phyloP scores from a whole-genome alignment of 2,113 vertebrate species.

The Chamaetylas fuelleborni region DNA sequence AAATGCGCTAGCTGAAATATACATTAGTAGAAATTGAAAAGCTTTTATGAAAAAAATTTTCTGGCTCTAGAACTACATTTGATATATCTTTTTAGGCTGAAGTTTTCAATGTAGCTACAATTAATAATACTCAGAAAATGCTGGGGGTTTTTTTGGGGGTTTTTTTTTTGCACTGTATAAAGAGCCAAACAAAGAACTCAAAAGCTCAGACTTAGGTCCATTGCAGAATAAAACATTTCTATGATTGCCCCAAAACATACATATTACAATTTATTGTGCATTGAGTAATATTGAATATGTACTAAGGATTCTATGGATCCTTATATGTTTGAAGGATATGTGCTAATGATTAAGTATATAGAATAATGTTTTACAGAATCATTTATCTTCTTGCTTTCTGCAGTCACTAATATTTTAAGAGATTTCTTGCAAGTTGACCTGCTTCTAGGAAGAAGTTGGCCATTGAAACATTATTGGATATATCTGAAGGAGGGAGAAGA shows the following conservation, averaged over 20 bases:
- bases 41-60: not conserved
- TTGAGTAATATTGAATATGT: not conserved
- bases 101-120: not conserved
- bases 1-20: not conserved
- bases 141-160: too few species aligned
- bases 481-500: not conserved
- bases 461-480: not conserved
- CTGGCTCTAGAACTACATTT: not conserved
- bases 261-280: not conserved
- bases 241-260: not conserved
- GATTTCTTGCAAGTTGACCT: not conserved
- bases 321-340: rapidly evolving
- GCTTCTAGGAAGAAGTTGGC: not conserved
- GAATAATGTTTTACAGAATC: not conserved
- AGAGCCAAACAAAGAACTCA: not conserved
- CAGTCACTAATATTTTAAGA: not conserved
- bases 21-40: not conserved
- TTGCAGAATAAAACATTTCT: not conserved
- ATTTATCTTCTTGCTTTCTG: not conserved
- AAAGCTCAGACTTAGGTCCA: not conserved
- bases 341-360: not conserved
- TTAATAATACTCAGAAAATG: not conserved
- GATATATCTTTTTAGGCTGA: not conserved
- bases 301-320: not conserved
- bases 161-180: not conserved